Evolutionary conservation across 2,797 vertebrate genomes (phyloP), one percentile per base, ranked within the genome.

Genomic region (Austrolebias charrua): DNA sequence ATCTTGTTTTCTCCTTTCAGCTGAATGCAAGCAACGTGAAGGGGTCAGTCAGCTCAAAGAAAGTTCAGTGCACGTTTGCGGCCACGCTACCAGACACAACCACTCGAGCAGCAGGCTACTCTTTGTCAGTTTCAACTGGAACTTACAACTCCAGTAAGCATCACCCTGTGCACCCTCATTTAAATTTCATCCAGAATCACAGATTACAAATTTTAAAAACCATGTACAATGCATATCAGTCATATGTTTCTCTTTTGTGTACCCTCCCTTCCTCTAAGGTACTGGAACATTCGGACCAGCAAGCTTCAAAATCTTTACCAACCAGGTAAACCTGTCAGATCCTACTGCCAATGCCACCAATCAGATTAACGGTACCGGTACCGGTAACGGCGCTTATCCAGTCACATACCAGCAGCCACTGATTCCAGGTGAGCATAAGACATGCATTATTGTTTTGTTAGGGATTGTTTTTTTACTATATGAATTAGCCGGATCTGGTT

Each of bases 261-360:
- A 10, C 20, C 11, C 3, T 24, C 24, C 24, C 24, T 24, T 24
- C 24, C 24, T 48, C 8, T 28, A 59, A 89, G 86, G 0, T 40
- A 0, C 33, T 4, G 49, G 6, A 2, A 0, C 0, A 0, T 4
- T 82, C 0, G 85, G 79, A 55, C 0, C 0, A 0, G 0, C 1
- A 0, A 0, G 0, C 2, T n/a, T 16, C 12, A n/a, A 0, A 4
- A 5, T 51, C 3, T 6, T n/a, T 4, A 51, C 48, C 38, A 1
- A 0, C 10, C 5, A 2, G 0, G 5, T 40, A 31, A 0, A 85
- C 59, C 43, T 88, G 43, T 0, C 2, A 2, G 4, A 69, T 12
- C 2, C 58, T 1, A 69, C 0, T 1, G 0, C 20, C 6, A 55
- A 0, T 0, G 0, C 68, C 65, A 50, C 0, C 20, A 82, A 83